phyloP scores from a whole-genome alignment of 1,140 invertebrate species.

The Drosophila erecta region DNA sequence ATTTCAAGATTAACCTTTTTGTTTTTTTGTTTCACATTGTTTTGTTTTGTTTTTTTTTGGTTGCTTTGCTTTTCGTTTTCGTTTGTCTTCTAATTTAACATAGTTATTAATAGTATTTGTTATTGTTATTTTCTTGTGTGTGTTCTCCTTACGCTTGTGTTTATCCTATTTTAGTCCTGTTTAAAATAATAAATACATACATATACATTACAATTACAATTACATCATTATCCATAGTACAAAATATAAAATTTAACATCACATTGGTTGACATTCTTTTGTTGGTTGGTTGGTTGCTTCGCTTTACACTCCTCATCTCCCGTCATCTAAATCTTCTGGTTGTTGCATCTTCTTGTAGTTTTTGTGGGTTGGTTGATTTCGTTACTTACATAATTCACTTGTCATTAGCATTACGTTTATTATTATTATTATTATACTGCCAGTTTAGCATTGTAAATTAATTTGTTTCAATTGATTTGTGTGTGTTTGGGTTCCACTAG shows the following conservation, averaged over 20 bases:
- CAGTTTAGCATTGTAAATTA: constrained; percentile 55
- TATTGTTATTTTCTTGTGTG: constrained; percentile 41
- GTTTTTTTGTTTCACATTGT: constrained; percentile 58
- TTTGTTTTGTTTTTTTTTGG: constrained; percentile 55
- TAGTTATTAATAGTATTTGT: constrained; percentile 67
- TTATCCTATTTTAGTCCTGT: constrained; percentile 66
- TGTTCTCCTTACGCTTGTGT: constrained; percentile 25
- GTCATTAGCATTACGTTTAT: constrained; percentile 16
- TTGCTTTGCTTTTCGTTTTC: constrained; percentile 63
- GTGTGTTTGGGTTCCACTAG: constrained; percentile 46
- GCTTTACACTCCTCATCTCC: constrained; percentile 52
- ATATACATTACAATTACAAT: constrained; percentile 80
- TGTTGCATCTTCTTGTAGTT: constrained; percentile 24
- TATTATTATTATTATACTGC: constrained; percentile 18
- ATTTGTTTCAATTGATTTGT: constrained; percentile 51
- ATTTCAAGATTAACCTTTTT: constrained; percentile 13
- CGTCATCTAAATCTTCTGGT: constrained; percentile 22
- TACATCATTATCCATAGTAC: constrained; percentile 82
- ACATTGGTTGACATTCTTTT: constrained; percentile 83
- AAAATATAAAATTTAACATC: constrained; percentile 84
- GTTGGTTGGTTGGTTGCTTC: constrained; percentile 82
- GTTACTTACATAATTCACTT: constrained; percentile 31
- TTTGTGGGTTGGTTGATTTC: constrained; percentile 75
- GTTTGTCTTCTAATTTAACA: constrained; percentile 51
- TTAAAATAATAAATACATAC: constrained; percentile 82